Conservation (phyloP, 2,113 vertebrate species). For the Labrus mixtus region DNA sequence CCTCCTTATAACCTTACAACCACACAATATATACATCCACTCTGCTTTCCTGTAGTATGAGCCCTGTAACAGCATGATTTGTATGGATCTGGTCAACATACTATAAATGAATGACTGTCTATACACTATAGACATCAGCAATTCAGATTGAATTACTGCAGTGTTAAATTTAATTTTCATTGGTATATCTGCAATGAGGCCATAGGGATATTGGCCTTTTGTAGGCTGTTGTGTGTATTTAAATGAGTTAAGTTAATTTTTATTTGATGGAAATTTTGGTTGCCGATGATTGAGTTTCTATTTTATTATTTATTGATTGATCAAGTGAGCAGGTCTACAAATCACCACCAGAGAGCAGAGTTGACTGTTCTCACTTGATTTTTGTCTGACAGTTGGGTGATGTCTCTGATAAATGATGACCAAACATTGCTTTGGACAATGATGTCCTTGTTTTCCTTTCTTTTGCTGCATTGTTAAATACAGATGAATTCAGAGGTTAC, state of each 20-base stretch:
- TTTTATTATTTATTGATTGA: constrained; percentile 49
- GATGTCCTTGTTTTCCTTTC: too few species aligned
- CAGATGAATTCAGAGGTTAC: too few species aligned
- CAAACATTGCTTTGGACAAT: too few species aligned
- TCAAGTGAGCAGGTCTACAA: constrained; percentile 28
- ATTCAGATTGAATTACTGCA: constrained; percentile 40
- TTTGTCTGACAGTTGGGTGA: not conserved
- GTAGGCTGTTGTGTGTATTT: constrained; percentile 14
- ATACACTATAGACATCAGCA: constrained; percentile 9
- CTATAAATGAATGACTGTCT: not conserved
- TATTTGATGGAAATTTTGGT: constrained; percentile 13
- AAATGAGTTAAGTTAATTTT: constrained; percentile 22
- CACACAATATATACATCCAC: constrained; percentile 2
- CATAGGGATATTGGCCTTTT: constrained; percentile 1
- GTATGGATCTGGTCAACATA: not conserved
- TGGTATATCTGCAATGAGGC: constrained; percentile 29
- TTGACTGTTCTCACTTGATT: not conserved
- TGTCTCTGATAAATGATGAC: too few species aligned
- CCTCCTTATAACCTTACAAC: not conserved
- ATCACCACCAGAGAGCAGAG: constrained; percentile 15
- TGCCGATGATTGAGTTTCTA: constrained; percentile 13
- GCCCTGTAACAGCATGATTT: not conserved
- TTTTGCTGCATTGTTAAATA: too few species aligned
- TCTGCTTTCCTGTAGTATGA: not conserved
- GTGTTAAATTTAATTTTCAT: constrained; percentile 66